Evolutionary conservation across 1,140 invertebrate genomes (phyloP), one percentile per base, ranked within the genome.

Genomic region (Sycobia sp.): DNA sequence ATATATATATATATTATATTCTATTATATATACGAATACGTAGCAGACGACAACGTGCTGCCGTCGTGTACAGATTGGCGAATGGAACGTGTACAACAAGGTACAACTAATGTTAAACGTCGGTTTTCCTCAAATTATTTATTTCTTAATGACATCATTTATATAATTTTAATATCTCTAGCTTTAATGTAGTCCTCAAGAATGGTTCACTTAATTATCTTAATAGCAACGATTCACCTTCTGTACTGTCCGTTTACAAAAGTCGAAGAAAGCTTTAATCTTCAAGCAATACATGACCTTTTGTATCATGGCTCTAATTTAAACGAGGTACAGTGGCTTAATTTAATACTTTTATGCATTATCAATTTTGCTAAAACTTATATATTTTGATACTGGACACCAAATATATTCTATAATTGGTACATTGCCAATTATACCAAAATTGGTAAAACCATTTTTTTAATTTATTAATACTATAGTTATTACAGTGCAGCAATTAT

Each of bases 201-300:
- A 54, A 76, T 72, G 66, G 81, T 83, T 69, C 70, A 80, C 13
- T 68, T 86, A 64, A 72, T 86, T 27, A 81, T 86, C 67, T 73
- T 89, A 43, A 83, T 92, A 67, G 89, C 90, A 34, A 84, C 85
- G 61, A 82, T 91, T 62, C 92, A 97, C 78, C 79, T 98, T 41
- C 73, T 95, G 50, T 86, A 93, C 67, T 96, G 94, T 76, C 97
- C 97, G 44, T 98, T 91, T 76, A 99, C 96, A 1, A 99, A 99
- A 91, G 97, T 99, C 10, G 97, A 99, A 83, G 98, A 99, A 85
- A 99, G 96, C 83, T 99, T 99, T 75, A 99, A 98, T 83, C 84
- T 98, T 20, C 94, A 99, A 85, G 97, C 98, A 13, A 93, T 92
- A 78, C 98, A 99, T 84, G 98, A 99, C 84, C 86, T 99, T 69